These are phyloP conservation scores for Orestias chungarensis DNA, from an alignment of 2,797 vertebrate species.

Conservation along the genomic window DNA sequence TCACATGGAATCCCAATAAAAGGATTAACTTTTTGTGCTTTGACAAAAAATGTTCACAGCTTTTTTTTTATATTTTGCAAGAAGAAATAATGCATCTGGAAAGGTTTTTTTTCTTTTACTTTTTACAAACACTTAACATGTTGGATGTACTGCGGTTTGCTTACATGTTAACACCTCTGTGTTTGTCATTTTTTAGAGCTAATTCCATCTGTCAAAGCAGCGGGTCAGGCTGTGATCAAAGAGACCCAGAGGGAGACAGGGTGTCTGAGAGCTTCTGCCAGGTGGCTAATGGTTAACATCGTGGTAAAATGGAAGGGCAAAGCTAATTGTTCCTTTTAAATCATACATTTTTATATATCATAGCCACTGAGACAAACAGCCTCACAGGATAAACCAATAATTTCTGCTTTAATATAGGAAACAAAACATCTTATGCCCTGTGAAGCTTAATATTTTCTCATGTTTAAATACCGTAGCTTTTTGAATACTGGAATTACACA, in stretches of 20 bases:
- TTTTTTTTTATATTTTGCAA: neutral
- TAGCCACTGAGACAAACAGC: conserved; percentile 8
- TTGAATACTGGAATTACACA: neutral
- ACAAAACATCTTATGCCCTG: neutral
- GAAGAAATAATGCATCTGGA: neutral
- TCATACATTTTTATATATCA: conserved; percentile 46
- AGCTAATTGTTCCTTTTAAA: conserved; percentile 43
- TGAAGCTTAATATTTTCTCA: conserved; percentile 1
- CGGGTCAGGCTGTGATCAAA: conserved; percentile 58
- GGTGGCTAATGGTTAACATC: conserved; percentile 64
- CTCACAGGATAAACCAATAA: conserved; percentile 30
- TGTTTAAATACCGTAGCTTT: neutral
- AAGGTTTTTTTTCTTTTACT: neutral
- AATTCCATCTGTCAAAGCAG: conserved; percentile 55
- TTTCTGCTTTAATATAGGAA: neutral
- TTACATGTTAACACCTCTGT: neutral
- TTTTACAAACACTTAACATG: neutral
- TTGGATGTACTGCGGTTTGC: neutral
- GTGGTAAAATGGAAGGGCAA: conserved; percentile 63
- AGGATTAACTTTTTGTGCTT: neutral
- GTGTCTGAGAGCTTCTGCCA: conserved; percentile 58
- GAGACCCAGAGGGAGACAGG: conserved; percentile 42
- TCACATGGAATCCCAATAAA: neutral
- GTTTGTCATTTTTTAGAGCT: conserved; percentile 44
- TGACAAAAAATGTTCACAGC: neutral